A percentile compares a stretch with the other conserved stretches of the same genome.
phyloP scores from a whole-genome alignment of 2,888 invertebrate species.

The Globia sparganii region DNA sequence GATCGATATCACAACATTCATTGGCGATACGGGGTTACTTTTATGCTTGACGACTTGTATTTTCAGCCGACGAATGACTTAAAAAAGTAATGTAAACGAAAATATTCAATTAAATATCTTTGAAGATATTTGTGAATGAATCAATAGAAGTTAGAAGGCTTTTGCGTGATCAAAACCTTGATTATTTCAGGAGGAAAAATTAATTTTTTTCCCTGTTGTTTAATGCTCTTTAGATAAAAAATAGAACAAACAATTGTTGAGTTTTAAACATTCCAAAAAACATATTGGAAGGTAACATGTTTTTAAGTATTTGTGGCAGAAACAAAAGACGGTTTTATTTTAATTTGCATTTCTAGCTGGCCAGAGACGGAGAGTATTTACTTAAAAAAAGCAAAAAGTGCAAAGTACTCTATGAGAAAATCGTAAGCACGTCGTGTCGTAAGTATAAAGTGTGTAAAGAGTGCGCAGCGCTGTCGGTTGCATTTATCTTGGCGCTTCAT shows the following conservation, averaged over 20 bases:
- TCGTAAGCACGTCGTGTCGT: slow-evolving; percentile 50
- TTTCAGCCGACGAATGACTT: neutral
- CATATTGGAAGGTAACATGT: neutral
- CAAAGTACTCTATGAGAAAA: slow-evolving; percentile 34
- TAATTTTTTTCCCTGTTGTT: neutral
- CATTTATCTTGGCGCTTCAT: slow-evolving; percentile 78
- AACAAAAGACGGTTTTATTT: slow-evolving; percentile 14
- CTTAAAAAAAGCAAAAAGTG: slow-evolving; percentile 14
- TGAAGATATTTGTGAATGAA: neutral
- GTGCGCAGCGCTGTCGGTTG: slow-evolving; percentile 63
- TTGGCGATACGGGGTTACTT: slow-evolving; percentile 53
- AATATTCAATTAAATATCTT: neutral
- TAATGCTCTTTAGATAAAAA: neutral
- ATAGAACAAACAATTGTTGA: slow-evolving; percentile 4
- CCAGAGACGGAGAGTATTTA: neutral
- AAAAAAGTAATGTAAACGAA: neutral
- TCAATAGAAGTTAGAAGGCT: neutral
- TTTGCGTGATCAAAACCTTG: neutral
- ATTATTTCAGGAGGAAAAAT: neutral
- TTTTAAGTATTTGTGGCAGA: neutral
- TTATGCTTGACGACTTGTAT: slow-evolving; percentile 60
- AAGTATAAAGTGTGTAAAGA: slow-evolving; percentile 49
- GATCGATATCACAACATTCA: slow-evolving; percentile 73
- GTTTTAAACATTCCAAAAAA: neutral
- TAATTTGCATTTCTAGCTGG: slow-evolving; percentile 8